These are phyloP conservation scores for Liasis olivaceus DNA, from an alignment of 2,797 vertebrate genomes.

Conservation along the genomic window DNA sequence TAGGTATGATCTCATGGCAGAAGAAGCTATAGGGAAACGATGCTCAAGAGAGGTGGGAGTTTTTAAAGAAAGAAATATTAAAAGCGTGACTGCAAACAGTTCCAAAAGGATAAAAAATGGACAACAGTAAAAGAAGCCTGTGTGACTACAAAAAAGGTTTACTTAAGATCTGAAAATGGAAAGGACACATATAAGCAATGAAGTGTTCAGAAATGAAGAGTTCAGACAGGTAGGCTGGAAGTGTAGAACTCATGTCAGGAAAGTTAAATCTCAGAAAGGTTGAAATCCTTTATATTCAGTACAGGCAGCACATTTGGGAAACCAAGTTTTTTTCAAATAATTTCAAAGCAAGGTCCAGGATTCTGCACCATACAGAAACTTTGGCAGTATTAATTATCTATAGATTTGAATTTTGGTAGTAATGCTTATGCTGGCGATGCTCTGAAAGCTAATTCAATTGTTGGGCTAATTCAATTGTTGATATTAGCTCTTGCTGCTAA, in stretches of 20 bases:
- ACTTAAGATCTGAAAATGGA: neutral
- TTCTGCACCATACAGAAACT: neutral
- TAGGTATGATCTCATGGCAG: neutral
- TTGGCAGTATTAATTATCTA: neutral
- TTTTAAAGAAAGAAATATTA: neutral
- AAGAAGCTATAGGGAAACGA: neutral
- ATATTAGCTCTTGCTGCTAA: neutral
- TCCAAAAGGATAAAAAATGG: neutral
- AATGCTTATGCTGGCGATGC: neutral
- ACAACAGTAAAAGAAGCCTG: neutral
- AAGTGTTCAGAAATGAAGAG: neutral
- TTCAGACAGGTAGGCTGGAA: neutral
- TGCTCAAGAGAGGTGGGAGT: neutral
- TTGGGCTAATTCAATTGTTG: neutral
- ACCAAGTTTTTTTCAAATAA: neutral
- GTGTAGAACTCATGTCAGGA: neutral
- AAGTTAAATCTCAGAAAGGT: neutral
- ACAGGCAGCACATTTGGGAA: neutral
- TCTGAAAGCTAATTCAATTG: too few species aligned
- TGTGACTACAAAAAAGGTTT: neutral
- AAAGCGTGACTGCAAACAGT: neutral
- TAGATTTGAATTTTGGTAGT: neutral
- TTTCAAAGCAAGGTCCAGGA: neutral
- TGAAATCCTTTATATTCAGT: neutral
- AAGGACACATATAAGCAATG: neutral